phyloP scores from a whole-genome alignment of 1,140 invertebrate species.

The Heliconius hewitsoni region DNA sequence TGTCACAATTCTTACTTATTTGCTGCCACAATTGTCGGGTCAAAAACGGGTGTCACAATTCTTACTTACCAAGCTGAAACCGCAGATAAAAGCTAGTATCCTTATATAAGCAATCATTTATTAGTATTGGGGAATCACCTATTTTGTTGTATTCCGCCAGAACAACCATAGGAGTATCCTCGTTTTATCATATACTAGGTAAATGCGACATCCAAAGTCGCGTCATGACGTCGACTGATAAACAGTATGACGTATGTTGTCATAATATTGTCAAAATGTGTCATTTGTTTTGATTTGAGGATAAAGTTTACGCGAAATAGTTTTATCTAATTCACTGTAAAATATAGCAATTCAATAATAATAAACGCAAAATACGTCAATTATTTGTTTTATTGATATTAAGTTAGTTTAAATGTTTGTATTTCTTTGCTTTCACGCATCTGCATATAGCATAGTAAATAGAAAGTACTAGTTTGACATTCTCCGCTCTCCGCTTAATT shows the following conservation, averaged over 20 bases:
- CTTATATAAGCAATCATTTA: not conserved
- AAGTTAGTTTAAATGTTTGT: too few relatives aligned
- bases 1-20: too few relatives aligned
- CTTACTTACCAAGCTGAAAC: too few relatives aligned
- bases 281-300: conserved; percentile 6
- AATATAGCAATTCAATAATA: not conserved
- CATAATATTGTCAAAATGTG: not conserved
- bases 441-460: too few relatives aligned
- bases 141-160: not conserved
- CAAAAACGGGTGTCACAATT: too few relatives aligned
- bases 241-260: not conserved
- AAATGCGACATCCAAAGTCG: not conserved
- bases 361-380: not conserved
- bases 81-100: too few relatives aligned
- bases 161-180: not conserved
- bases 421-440: too few relatives aligned
- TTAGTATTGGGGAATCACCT: not conserved
- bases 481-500: too few relatives aligned
- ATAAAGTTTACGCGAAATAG: not conserved
- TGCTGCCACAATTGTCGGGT: too few relatives aligned
- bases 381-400: not conserved
- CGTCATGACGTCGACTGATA: not conserved
- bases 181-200: not conserved
- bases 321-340: not conserved
- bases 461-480: too few relatives aligned